These are phyloP conservation scores for Montifringilla adamsi DNA, from an alignment of 2,113 vertebrate species.

Conservation along the genomic window DNA sequence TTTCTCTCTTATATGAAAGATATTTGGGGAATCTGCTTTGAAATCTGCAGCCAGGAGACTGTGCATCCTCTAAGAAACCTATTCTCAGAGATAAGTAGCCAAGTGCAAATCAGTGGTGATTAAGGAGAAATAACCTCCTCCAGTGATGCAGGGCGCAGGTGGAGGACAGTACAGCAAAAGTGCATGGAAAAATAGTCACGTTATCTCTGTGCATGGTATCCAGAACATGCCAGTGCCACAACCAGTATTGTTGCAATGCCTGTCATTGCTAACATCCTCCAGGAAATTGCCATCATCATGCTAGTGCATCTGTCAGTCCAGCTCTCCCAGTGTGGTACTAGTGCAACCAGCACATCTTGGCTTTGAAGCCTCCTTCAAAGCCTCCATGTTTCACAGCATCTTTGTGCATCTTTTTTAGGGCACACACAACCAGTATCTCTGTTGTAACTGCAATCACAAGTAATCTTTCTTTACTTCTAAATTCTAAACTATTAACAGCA, in stretches of 20 bases:
- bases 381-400: neutral
- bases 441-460: neutral
- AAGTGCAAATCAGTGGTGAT: slow-evolving; percentile 25
- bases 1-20: slow-evolving; percentile 10
- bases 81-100: slow-evolving; percentile 43
- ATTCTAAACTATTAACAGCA: neutral
- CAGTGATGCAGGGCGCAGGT: neutral
- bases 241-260: neutral
- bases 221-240: neutral
- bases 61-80: slow-evolving; percentile 8
- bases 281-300: neutral
- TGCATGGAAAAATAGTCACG: neutral
- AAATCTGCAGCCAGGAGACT: slow-evolving; percentile 6
- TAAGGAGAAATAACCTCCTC: slow-evolving; percentile 17
- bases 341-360: neutral
- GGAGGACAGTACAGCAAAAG: slow-evolving; percentile 10
- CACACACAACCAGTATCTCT: neutral
- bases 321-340: neutral
- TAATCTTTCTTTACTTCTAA: neutral
- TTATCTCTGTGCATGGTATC: neutral
- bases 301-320: neutral
- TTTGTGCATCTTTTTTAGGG: neutral
- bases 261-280: neutral
- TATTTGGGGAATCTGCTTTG: slow-evolving; percentile 19
- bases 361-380: neutral